These are phyloP conservation scores for Sylvilagus bachmani DNA, from an alignment of 2,113 vertebrate genomes.

Conservation along the genomic window DNA sequence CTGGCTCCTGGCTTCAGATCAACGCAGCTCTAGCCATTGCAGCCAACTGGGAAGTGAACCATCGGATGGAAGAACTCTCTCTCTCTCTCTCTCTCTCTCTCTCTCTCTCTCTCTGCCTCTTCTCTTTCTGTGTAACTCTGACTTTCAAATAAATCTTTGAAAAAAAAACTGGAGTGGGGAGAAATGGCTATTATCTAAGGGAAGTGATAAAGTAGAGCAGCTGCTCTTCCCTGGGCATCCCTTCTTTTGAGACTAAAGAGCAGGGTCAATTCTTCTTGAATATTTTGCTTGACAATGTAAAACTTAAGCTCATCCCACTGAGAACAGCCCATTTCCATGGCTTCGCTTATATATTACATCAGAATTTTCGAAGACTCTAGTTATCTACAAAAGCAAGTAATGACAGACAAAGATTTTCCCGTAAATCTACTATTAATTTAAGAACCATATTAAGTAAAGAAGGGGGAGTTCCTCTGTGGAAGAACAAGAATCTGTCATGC, in stretches of 20 bases:
- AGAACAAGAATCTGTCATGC: neutral
- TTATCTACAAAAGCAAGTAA: constrained; percentile 5
- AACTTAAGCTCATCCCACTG: constrained; percentile 1
- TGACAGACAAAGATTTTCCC: neutral
- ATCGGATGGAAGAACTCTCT: no score
- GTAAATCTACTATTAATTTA: neutral
- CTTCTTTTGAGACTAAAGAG: neutral
- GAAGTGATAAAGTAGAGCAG: constrained; percentile 13
- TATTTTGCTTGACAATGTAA: neutral
- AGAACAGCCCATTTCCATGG: neutral
- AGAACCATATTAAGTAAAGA: neutral
- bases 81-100: no score
- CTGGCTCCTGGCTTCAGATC: no score
- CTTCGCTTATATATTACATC: neutral
- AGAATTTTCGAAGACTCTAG: constrained; percentile 28
- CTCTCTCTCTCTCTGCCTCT: no score
- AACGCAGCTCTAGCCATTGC: no score
- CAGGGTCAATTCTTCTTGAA: neutral
- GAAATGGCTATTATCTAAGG: neutral
- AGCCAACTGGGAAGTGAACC: no score
- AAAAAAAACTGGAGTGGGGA: neutral
- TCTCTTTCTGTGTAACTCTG: no score
- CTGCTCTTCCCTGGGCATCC: neutral
- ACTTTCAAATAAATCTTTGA: no score
- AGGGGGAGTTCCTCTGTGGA: neutral